Evolutionary conservation across 2,113 vertebrate species (phyloP), one percentile per base, ranked within the genome.

Genomic region (Notothenia rossii): DNA sequence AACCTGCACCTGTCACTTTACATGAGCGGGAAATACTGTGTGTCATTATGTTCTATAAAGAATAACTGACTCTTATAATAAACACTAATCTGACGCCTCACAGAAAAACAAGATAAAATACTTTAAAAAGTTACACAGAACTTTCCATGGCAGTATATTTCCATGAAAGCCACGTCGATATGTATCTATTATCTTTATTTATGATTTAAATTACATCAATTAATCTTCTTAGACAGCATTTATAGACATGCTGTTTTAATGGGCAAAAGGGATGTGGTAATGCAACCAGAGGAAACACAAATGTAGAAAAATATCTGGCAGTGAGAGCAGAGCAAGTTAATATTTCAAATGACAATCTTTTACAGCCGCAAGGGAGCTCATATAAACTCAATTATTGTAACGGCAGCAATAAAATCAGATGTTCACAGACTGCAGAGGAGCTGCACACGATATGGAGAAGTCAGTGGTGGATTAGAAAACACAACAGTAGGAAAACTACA

Each of bases 361-460:
- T 69, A 46, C 25, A 79, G 81, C 84, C 64, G 17, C 80, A 5
- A 74, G 88, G 79, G 86, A 88, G 72, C 61, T 86, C 75, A 69
- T 72, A 67, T 77, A 84, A 88, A 81, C 74, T 72, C 65, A 59
- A 77, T 88, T 79, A 86, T 85, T 67, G 60, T 60, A 70, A 81
- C 73, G 61, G 74, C 64, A 53, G 46, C 84, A 79, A 79, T 83
- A 83, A 79, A 85, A 46, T 59, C 29, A 63, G 69, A 75, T 58
- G 83, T 60, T 77, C 72, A 73, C 49, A 69, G 61, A 68, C 33
- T 76, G 59, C 45, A 33, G 29, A 75, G 48, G 25, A 75, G 53
- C 43, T 36, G 22, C 48, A 29, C 77, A 48, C 65, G 18, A 29
- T 48, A 85, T 66, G 65, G 51, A 70, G 65, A 48, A 1, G 33